These are phyloP conservation scores for Laterallus jamaicensis DNA, from an alignment of 2,113 vertebrate species.

Conservation along the genomic window DNA sequence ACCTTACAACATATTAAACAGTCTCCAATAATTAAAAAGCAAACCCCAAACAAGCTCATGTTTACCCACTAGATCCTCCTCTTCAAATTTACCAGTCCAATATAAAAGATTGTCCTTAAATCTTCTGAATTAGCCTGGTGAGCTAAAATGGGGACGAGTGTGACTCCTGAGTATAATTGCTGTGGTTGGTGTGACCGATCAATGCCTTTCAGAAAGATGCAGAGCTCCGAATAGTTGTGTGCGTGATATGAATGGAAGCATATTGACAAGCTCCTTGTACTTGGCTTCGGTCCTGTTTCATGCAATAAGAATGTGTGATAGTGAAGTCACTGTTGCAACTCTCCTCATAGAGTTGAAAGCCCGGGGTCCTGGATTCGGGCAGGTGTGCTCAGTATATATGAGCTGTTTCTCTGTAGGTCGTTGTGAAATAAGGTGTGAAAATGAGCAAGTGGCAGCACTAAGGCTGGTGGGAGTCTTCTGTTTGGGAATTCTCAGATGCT, in stretches of 20 bases:
- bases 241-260: not conserved
- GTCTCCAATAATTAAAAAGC: not conserved
- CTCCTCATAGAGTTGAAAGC: not conserved
- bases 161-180: not conserved
- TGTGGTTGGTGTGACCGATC: not conserved
- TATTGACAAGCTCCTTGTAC: not conserved
- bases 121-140: not conserved
- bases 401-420: not conserved
- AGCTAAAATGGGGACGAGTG: not conserved
- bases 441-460: not conserved
- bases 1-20: rapidly evolving
- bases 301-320: not conserved
- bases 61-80: not conserved
- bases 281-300: not conserved
- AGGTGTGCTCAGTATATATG: not conserved
- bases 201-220: not conserved
- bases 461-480: not conserved
- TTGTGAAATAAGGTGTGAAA: conserved; percentile 38
- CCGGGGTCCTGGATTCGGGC: not conserved
- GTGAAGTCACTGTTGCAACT: not conserved
- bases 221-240: not conserved
- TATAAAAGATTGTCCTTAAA: not conserved
- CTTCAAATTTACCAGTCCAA: not conserved
- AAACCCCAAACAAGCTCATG: not conserved
- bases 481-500: not conserved